phyloP scores from a whole-genome alignment of 2,888 invertebrate species.

The Apoda limacodes region DNA sequence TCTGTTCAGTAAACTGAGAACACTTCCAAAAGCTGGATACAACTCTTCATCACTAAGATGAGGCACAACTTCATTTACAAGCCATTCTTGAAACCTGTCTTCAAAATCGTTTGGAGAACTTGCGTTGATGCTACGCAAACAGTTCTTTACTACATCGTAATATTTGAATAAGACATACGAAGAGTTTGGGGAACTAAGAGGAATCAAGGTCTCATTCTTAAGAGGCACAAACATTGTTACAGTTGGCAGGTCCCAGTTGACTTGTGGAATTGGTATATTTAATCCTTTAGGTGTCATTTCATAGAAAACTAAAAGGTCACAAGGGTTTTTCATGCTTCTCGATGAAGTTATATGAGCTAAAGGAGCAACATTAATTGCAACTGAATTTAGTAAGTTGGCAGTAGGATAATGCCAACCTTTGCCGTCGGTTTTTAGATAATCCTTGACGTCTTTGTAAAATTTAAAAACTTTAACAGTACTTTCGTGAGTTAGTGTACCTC shows the following conservation, averaged over 20 bases:
- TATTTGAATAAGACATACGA: conserved; percentile 63
- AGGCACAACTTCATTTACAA: conserved; percentile 54
- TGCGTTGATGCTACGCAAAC: conserved; percentile 46
- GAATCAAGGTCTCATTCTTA: conserved; percentile 37
- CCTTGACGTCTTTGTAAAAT: conserved; percentile 69
- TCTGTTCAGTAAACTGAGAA: conserved; percentile 43
- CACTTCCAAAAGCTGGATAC: conserved; percentile 67
- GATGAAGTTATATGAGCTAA: conserved; percentile 17
- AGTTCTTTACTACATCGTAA: conserved; percentile 64
- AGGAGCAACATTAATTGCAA: conserved; percentile 31
- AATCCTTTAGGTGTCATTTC: conserved; percentile 33
- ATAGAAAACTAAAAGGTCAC: conserved; percentile 37
- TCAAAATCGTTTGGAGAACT: conserved; percentile 54
- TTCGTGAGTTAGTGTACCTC: conserved; percentile 67
- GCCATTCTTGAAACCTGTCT: conserved; percentile 64
- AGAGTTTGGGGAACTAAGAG: conserved; percentile 29
- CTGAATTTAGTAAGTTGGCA: conserved; percentile 26
- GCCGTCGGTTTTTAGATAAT: conserved; percentile 69
- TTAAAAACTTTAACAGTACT: conserved; percentile 65
- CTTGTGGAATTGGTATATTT: conserved; percentile 66
- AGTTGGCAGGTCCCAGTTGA: conserved; percentile 65
- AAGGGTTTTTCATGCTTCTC: conserved; percentile 29
- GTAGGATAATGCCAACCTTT: conserved; percentile 61
- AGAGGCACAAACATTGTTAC: conserved; percentile 73
- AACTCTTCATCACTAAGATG: conserved; percentile 72